Evolutionary conservation across 2,797 vertebrate genomes (phyloP), one percentile per base, ranked within the genome.

Genomic region (Sitta carolinensis): DNA sequence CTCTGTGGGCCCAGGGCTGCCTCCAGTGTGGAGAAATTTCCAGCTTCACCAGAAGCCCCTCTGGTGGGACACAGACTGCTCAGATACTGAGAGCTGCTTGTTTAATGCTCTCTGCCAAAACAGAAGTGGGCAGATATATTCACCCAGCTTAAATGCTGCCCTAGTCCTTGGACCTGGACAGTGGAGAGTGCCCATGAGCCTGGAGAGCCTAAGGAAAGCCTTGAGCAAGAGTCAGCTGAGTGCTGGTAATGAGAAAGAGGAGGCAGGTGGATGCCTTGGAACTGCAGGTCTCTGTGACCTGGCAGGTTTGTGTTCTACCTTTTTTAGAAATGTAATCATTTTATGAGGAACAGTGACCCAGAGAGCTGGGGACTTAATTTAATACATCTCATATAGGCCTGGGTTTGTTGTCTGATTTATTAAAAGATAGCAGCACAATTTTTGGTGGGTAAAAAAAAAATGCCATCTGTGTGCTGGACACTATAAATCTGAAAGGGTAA

Each of bases 401-500:
- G 55, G 50, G 19, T 74, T 93, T 90, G 79, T 78, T 87, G 69
- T 81, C 69, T 63, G 73, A 93, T 88, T 91, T 86, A 45, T 87
- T 88, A 67, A 75, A 83, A 87, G 66, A 88, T 78, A 96, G 10
- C 42, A 64, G 61, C 27, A 81, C 26, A 27, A 18, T 16, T 87
- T 85, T 77, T 61, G n/a, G 50, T 52, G 54, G 51, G 0, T 1
- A 27, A 43, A 64, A 74, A 73, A 69, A 57, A 67, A 79, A 45
- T 10, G 7, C 58, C 27, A 54, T 45, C 34, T 79, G 17, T 73
- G 47, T 69, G 42, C n/a, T 59, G 87, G 69, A 55, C 1, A 4
- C 42, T 59, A 20, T 57, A 90, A 87, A 94, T 57, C 42, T 95
- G 79, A 52, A 87, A 75, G 59, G 55, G n/a, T 42, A 34, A 83